Conservation (phyloP, 2,113 vertebrate genomes). For the Hemiscyllium ocellatum region DNA sequence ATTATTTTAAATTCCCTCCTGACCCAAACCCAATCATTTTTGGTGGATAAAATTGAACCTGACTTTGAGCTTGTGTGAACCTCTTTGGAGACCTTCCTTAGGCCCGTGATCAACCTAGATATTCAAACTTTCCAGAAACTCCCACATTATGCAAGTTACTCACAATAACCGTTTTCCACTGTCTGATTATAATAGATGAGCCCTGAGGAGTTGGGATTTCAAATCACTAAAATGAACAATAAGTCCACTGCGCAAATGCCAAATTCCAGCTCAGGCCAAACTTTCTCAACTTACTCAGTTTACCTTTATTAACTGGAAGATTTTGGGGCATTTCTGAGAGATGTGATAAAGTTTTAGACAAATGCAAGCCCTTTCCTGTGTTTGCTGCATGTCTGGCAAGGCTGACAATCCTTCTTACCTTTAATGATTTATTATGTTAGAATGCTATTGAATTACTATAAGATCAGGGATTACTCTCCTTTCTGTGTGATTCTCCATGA, state of each 20-base stretch:
- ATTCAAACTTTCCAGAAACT: not conserved
- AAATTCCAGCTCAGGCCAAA: not conserved
- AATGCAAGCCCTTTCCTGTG: not conserved
- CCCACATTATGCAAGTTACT: not conserved
- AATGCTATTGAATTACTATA: not conserved
- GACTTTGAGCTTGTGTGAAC: not conserved
- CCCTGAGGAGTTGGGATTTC: not conserved
- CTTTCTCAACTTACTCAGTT: not conserved
- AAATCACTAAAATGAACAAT: not conserved
- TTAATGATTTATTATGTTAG: not conserved
- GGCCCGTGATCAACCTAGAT: not conserved
- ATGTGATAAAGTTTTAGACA: not conserved
- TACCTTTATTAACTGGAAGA: not conserved
- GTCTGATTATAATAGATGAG: not conserved
- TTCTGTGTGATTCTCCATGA: not conserved
- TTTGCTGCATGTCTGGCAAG: not conserved
- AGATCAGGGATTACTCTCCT: not conserved
- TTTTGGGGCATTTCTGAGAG: not conserved
- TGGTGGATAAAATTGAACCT: not conserved
- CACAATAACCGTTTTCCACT: not conserved
- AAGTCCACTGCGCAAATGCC: not conserved
- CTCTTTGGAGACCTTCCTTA: not conserved
- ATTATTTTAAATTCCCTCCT: not conserved
- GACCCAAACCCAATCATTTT: not conserved
- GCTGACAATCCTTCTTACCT: not conserved